Evolutionary conservation across 1,140 invertebrate genomes (phyloP).

Genomic region (Delia radicum): DNA sequence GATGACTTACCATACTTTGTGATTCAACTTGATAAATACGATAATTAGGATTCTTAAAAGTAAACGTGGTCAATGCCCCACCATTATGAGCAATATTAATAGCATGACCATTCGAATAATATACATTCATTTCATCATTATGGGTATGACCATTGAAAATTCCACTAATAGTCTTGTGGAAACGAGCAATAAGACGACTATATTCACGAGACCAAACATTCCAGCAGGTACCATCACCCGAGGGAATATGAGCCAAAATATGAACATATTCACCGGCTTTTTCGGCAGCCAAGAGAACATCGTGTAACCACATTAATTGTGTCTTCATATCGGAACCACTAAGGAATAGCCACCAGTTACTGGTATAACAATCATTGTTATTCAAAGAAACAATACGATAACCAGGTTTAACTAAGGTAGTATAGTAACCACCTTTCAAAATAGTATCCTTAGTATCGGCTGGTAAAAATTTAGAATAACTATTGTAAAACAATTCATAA

Average conservation of each 20-base stretch:
- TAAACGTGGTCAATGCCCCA: conserved; percentile 69
- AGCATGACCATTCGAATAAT: conserved; percentile 62
- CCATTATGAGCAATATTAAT: conserved; percentile 75
- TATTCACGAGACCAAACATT: conserved; percentile 69
- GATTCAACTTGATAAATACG: conserved; percentile 71
- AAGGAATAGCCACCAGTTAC: conserved; percentile 66
- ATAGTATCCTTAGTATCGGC: conserved; percentile 64
- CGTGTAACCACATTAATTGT: conserved; percentile 77
- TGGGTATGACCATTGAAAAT: conserved; percentile 85
- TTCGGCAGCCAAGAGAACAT: conserved; percentile 71
- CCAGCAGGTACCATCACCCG: conserved; percentile 68
- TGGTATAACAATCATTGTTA: conserved; percentile 71
- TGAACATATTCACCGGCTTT: conserved; percentile 72
- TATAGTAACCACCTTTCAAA: conserved; percentile 70
- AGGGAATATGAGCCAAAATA: conserved; percentile 80
- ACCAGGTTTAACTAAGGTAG: conserved; percentile 63
- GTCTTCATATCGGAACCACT: conserved; percentile 52
- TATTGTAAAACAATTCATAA: conserved; percentile 65
- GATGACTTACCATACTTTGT: conserved; percentile 61
- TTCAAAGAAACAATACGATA: conserved; percentile 74
- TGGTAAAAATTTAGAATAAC: conserved; percentile 69
- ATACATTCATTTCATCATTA: conserved; percentile 71
- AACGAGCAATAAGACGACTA: conserved; percentile 63
- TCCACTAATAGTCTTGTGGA: conserved; percentile 67
- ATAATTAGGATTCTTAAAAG: conserved; percentile 78